Conservation (phyloP, 2,888 invertebrate species). For the Podotricha telesiphe region DNA sequence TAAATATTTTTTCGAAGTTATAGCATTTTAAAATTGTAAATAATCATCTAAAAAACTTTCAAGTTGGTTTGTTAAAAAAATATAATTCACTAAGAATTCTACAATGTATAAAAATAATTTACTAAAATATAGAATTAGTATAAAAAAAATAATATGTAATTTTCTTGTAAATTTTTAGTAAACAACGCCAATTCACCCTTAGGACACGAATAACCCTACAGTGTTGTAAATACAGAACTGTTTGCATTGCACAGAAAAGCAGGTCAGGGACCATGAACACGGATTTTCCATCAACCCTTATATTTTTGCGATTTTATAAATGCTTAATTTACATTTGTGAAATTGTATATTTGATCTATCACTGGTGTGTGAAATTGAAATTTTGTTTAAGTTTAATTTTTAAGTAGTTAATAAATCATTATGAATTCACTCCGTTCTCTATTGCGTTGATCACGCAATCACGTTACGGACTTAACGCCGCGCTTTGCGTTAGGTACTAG, state of each 20-base stretch:
- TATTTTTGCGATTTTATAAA: slow-evolving; percentile 40
- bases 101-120: too few species aligned
- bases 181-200: slow-evolving; percentile 20
- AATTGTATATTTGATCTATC: slow-evolving; percentile 9
- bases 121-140: not conserved
- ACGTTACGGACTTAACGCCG: too few species aligned
- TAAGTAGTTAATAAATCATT: too few species aligned
- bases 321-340: slow-evolving; percentile 29
- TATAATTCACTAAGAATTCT: too few species aligned
- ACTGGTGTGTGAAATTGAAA: not conserved
- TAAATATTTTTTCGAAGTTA: not conserved
- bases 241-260: slow-evolving; percentile 38
- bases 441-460: too few species aligned
- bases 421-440: too few species aligned
- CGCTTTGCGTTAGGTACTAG: too few species aligned
- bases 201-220: slow-evolving; percentile 35
- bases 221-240: slow-evolving; percentile 38
- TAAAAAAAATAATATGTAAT: not conserved
- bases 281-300: slow-evolving; percentile 46
- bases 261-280: slow-evolving; percentile 42
- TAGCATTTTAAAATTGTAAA: not conserved
- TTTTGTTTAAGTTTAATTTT: too few species aligned
- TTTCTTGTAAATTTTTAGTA: slow-evolving; percentile 6
- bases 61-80: too few species aligned
- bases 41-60: too few species aligned